These are phyloP conservation scores for Andricus curvator DNA, from an alignment of 2,888 invertebrate genomes.

Conservation along the genomic window DNA sequence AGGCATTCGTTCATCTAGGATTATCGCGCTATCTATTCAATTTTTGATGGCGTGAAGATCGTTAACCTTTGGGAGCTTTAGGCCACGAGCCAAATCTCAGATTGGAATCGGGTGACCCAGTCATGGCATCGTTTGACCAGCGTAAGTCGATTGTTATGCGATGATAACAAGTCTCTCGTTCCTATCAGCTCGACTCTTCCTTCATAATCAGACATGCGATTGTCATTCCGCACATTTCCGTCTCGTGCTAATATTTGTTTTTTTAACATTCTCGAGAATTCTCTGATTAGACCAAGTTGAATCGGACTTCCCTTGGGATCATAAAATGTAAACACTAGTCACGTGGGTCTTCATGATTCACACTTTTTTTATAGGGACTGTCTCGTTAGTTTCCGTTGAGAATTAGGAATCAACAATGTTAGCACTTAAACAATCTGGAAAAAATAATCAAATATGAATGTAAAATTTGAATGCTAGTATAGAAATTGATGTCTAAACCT, in stretches of 20 bases:
- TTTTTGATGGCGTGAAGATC: constrained; percentile 66
- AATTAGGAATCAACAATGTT: background rate
- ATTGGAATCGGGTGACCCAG: constrained; percentile 75
- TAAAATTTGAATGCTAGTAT: too few species aligned
- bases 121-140: constrained; percentile 51
- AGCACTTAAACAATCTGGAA: too few species aligned
- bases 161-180: constrained; percentile 53
- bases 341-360: background rate
- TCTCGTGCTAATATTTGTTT: background rate
- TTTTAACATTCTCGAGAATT: background rate
- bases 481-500: too few species aligned
- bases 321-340: constrained; percentile 5
- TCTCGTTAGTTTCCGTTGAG: background rate
- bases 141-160: constrained; percentile 63
- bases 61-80: constrained; percentile 74
- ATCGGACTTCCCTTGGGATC: background rate
- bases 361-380: background rate
- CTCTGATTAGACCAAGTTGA: background rate
- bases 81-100: constrained; percentile 74
- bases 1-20: constrained; percentile 21
- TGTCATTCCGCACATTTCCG: background rate
- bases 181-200: constrained; percentile 8
- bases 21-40: constrained; percentile 38
- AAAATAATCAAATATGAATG: too few species aligned
- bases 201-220: constrained; percentile 5